Base-by-base conservation (phyloP, 2,888 invertebrate species). In the Amphipyra tragopoginis region DNA sequence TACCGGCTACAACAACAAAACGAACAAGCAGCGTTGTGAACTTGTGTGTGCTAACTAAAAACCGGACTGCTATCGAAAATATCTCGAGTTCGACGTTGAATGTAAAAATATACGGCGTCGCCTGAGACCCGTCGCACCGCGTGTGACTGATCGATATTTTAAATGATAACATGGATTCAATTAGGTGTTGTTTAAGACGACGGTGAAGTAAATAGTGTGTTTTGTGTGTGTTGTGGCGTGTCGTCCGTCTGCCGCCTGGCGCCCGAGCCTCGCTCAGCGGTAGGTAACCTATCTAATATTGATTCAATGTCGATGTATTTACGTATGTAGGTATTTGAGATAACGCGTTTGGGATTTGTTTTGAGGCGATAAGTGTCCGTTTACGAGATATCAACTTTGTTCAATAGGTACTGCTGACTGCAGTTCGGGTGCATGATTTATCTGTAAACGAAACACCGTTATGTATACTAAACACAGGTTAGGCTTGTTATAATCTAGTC, bases 151-250 rank as follows among this genome's bases (percentile, higher is more conserved):
- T 94, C 94, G 93, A 94, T 94, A 94, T 92, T 94, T 90, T 93
- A 92, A 94, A 94, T 93, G 92, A 93, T 94, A 94, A 93, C 92
- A 94, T 93, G 94, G 89, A 92, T 94, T 93, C 90, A 93, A 93
- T 93, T 90, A 92, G 82, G 90, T 92, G 90, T 87, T 87, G 83
- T 89, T 87, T 87, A 79, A 88, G 89, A 90, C 91, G 90, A 90
- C 87, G 79, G 88, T 91, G 90, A 88, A 84, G 82, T 84, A 79
- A 77, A 86, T 79, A 79, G 85, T 84, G 83, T 82, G 81, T 83
- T 80, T 81, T 71, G 85, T 90, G 87, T 73, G 80, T 77, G 79
- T 82, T 83, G 82, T 77, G 75, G 79, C 81, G 77, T 82, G 80
- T 74, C 74, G 65, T 70, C 75, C 74, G 75, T 50, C 69, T 64